phyloP scores from a whole-genome alignment of 2,888 invertebrate species.

The Tubulanus polymorphus region DNA sequence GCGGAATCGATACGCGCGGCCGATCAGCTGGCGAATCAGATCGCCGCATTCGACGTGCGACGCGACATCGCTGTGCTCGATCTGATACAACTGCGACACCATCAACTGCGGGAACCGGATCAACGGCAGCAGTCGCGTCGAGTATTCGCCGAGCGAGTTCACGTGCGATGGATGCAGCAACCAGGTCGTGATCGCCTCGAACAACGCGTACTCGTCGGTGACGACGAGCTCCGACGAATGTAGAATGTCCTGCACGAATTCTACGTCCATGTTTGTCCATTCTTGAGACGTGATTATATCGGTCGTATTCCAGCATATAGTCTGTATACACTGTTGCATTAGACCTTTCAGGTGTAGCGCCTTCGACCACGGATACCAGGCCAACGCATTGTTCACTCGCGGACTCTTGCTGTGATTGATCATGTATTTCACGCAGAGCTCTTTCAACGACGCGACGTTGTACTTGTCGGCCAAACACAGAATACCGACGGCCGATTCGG shows the following conservation, averaged over 20 bases:
- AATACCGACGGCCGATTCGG: constrained; percentile 46
- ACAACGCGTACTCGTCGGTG: constrained; percentile 39
- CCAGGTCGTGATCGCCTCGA: constrained; percentile 39
- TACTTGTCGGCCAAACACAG: constrained; percentile 53
- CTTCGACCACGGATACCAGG: constrained; percentile 53
- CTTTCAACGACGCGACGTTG: constrained; percentile 47
- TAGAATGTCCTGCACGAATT: constrained; percentile 47
- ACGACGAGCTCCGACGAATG: constrained; percentile 46
- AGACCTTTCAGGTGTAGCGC: constrained; percentile 43
- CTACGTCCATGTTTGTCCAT: constrained; percentile 49
- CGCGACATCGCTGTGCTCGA: constrained; percentile 34
- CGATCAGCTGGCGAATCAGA: constrained; percentile 36
- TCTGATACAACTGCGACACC: constrained; percentile 39
- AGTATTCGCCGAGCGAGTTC: constrained; percentile 24
- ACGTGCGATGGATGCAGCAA: constrained; percentile 30
- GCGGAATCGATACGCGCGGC: constrained; percentile 49
- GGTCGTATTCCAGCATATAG: constrained; percentile 51
- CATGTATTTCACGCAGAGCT: constrained; percentile 49
- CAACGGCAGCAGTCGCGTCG: constrained; percentile 38
- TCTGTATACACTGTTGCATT: constrained; percentile 44
- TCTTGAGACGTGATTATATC: constrained; percentile 39
- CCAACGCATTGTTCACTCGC: constrained; percentile 44
- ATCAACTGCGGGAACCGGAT: constrained; percentile 52
- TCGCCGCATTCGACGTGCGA: constrained; percentile 22
- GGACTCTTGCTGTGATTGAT: constrained; percentile 47